Conservation (phyloP, 2,797 vertebrate genomes). For the Channallabes apus region DNA sequence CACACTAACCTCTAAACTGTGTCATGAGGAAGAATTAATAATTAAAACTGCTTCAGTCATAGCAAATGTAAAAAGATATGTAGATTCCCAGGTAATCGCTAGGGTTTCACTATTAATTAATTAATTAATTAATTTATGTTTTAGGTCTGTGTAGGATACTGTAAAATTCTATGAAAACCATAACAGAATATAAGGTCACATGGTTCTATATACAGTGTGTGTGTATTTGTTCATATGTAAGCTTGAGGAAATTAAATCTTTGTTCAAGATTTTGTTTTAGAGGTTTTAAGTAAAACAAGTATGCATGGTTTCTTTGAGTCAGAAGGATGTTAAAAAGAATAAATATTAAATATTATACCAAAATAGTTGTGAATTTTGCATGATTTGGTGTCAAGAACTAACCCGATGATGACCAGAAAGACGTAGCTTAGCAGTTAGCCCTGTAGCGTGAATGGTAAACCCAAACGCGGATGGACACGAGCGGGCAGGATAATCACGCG, state of each 20-base stretch:
- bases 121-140: background rate
- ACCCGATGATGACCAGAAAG: too few relatives aligned
- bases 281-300: too few relatives aligned
- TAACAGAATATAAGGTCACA: background rate
- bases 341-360: too few relatives aligned
- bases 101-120: background rate
- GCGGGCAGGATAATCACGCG: too few relatives aligned
- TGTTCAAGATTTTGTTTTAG: too few relatives aligned
- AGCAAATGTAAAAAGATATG: background rate
- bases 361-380: too few relatives aligned
- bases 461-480: too few relatives aligned
- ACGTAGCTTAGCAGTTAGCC: too few relatives aligned
- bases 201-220: background rate
- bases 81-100: background rate
- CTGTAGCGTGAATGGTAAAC: too few relatives aligned
- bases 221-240: background rate
- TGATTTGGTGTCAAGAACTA: too few relatives aligned
- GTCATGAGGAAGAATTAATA: conserved; percentile 7
- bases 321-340: too few relatives aligned
- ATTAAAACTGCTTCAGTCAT: background rate
- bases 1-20: conserved; percentile 12
- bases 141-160: background rate
- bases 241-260: background rate
- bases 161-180: background rate
- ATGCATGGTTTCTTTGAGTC: too few relatives aligned